Percentiles rank a stretch among this genome's conserved stretches.
Conservation (phyloP, 2,113 vertebrate genomes). For the Oenanthe oenanthe region DNA sequence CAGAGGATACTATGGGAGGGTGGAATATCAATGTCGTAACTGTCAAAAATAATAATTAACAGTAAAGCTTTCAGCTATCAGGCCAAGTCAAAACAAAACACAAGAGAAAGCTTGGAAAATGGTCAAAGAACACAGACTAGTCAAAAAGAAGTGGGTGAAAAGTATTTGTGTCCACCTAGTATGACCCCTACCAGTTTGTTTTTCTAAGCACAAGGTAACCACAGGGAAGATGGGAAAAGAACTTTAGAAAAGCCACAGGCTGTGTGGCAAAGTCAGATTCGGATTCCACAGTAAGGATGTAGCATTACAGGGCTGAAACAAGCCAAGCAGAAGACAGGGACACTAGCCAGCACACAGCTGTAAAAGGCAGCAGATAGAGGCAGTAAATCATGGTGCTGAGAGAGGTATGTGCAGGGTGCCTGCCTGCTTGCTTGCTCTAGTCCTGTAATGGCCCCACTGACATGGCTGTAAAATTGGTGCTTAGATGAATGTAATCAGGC, state of each 20-base stretch:
- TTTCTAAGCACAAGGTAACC: not conserved
- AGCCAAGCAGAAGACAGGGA: conserved; percentile 7
- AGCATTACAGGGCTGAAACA: not conserved
- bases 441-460: conserved; percentile 24
- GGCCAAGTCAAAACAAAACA: conserved; percentile 2
- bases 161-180: not conserved
- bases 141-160: not conserved
- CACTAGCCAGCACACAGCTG: conserved; percentile 35
- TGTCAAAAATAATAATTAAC: conserved; percentile 36
- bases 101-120: not conserved
- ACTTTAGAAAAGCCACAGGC: not conserved
- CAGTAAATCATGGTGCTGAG: not conserved
- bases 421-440: not conserved
- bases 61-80: not conserved
- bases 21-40: not conserved
- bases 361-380: conserved; percentile 44
- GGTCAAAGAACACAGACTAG: not conserved
- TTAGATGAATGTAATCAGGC: not conserved
- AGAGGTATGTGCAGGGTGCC: conserved; percentile 22
- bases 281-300: not conserved
- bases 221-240: not conserved
- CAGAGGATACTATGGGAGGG: not conserved
- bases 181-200: not conserved
- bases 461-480: conserved; percentile 37
- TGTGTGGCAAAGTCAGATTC: not conserved